phyloP scores from a whole-genome alignment of 2,113 vertebrate species.

The Urocolius indicus region DNA sequence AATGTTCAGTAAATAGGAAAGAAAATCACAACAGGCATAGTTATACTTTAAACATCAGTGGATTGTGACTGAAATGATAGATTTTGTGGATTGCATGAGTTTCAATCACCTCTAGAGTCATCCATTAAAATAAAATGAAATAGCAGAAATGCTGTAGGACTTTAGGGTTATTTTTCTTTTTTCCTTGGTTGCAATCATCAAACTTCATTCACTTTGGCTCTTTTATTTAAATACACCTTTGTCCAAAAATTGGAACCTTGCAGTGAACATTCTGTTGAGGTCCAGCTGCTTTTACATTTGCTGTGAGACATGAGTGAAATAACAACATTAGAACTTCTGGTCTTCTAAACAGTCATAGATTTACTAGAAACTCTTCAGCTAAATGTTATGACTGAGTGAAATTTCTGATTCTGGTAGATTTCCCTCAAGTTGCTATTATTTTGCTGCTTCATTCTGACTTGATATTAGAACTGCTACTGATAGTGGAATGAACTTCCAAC shows the following conservation, averaged over 20 bases:
- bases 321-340: background rate
- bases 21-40: background rate
- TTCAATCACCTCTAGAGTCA: background rate
- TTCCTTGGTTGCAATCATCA: background rate
- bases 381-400: background rate
- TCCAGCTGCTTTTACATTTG: background rate
- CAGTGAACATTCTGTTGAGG: background rate
- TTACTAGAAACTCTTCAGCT: background rate
- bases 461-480: background rate
- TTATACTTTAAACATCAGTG: background rate
- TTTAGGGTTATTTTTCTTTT: background rate
- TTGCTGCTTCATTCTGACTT: background rate
- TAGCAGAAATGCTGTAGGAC: background rate
- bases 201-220: background rate
- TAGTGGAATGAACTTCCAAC: background rate
- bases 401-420: conserved; percentile 6
- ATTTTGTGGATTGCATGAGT: background rate
- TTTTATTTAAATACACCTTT: background rate
- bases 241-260: background rate
- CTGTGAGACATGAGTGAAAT: background rate
- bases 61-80: background rate
- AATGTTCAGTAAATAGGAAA: background rate
- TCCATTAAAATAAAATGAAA: background rate
- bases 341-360: background rate
- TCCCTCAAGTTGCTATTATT: background rate